Base-by-base conservation (phyloP, 2,888 invertebrate species). In the Steinernema hermaphroditum region DNA sequence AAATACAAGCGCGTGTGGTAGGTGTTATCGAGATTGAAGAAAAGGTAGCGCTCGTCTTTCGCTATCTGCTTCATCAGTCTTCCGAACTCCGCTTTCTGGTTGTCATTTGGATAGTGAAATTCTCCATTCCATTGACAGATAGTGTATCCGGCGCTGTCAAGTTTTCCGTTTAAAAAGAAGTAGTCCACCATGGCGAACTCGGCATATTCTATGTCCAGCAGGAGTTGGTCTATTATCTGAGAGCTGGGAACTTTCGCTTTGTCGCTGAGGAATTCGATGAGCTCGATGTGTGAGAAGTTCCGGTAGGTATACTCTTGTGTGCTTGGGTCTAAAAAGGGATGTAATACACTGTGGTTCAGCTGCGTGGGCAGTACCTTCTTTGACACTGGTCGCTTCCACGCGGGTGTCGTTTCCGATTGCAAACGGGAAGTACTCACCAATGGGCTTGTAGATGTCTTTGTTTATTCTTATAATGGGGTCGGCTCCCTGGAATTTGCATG, bases 401-500 rank as follows among this genome's bases (percentile, higher is more conserved):
- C 76, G 75, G 16, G 75, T 32, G 0, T 70, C 32, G 0, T 68
- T 57, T 54, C 74, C 74, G 27, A 78, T 68, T 1, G 78, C 78
- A 46, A 76, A 75, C 12, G 76, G 76, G 19, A 75, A 78, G 49
- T 72, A 78, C 22, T 74, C 72, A 46, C 76, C 78, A 14, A 78
- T 43, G n/a, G 72, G 72, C 6, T 76, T 73, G 74, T 71, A 78
- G 24, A 76, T 46, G 27, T 73, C 57, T 49, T 72, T 73, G 57
- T 78, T 78, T 14, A 76, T 50, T 34, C 74, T 76, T 29, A 71
- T 71, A 44, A 78, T 76, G 46, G 78, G 78, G 34, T 78, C 78
- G 6, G 76, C 75, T 0, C 75, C 78, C 44, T 69, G 74, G 29
- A 77, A 75, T 24, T 72, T 71, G 37, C 37, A 54, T 27, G 62